Evolutionary conservation across 1,140 invertebrate genomes (phyloP), one percentile per base, ranked within the genome.

Genomic region (Tetragonula clypearis): DNA sequence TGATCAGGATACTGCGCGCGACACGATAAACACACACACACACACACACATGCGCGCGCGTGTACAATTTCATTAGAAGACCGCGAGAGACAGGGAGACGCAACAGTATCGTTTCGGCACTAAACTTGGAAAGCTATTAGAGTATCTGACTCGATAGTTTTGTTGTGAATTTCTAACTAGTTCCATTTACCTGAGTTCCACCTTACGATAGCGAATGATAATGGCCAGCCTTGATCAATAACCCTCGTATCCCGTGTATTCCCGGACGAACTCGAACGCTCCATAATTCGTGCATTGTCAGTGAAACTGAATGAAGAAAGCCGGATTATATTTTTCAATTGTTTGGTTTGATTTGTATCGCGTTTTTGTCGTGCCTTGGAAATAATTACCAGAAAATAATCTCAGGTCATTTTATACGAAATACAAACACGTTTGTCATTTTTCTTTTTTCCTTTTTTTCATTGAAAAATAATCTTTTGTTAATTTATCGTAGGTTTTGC

Each of bases 21-120:
- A 77, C 62, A 49, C 41, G 79, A 86, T 84, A 88, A 89, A 88
- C 73, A 82, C 41, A 49, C 41, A 49, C 8, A 3, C 41, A 49
- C 8, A 3, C 41, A 41, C 6, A 41, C 41, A 41, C 41, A 41
- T 5, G 35, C 35, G 41, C 82, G 76, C 66, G 60, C 60, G 72
- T 66, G n/a, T 35, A 66, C 71, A 17, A 75, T 88, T 66, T 72
- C 30, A 86, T 88, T 88, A 85, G 41, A 8, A 80, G 41, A 30
- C 49, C 56, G 14, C 19, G 23, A 53, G 23, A 53, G n/a, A 55
- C 14, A 17, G n/a, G 17, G 5, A 41, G 60, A 53, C 12, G 35
- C 26, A 71, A 79, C 56, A 53, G 56, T 73, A 84, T 74, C 75
- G 53, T 65, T 84, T 53, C 23, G 21, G 11, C 12, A n/a, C 4